Conservation (phyloP, 2,113 vertebrate genomes). For the Loxodonta africana region DNA sequence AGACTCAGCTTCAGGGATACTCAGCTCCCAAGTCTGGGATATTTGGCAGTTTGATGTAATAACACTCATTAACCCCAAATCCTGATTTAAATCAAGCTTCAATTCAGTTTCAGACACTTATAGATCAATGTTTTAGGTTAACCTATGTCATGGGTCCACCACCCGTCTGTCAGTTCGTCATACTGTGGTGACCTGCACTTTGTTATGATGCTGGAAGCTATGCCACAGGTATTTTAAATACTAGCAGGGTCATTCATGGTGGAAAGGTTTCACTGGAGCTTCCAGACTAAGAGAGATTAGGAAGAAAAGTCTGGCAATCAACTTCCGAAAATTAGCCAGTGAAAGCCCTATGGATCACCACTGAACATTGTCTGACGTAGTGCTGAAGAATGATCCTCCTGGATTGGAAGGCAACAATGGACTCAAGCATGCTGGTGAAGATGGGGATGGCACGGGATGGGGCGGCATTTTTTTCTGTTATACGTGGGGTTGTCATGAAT, state of each 20-base stretch:
- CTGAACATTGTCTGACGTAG: not conserved
- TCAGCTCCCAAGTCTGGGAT: not conserved
- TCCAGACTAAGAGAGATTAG: not conserved
- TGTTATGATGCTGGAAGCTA: not conserved
- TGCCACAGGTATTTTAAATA: not conserved
- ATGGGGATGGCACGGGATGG: not conserved
- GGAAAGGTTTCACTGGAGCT: not conserved
- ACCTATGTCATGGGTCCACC: not conserved
- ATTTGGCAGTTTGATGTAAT: not conserved
- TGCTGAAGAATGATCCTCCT: not conserved
- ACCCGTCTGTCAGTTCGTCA: not conserved
- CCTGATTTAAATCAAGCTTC: slow-evolving; percentile 45
- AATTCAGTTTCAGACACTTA: not conserved
- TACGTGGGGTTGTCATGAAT: not conserved
- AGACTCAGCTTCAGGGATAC: not conserved
- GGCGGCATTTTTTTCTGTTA: not conserved
- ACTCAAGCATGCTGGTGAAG: not conserved
- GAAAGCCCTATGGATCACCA: not conserved
- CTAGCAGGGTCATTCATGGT: not conserved
- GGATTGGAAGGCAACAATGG: not conserved
- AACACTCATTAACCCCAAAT: not conserved
- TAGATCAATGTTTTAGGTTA: slow-evolving; percentile 10
- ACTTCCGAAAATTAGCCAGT: not conserved
- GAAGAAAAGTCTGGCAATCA: not conserved
- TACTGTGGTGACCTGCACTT: not conserved